Conservation (phyloP, 2,888 invertebrate genomes). For the Drosophila infuscata region DNA sequence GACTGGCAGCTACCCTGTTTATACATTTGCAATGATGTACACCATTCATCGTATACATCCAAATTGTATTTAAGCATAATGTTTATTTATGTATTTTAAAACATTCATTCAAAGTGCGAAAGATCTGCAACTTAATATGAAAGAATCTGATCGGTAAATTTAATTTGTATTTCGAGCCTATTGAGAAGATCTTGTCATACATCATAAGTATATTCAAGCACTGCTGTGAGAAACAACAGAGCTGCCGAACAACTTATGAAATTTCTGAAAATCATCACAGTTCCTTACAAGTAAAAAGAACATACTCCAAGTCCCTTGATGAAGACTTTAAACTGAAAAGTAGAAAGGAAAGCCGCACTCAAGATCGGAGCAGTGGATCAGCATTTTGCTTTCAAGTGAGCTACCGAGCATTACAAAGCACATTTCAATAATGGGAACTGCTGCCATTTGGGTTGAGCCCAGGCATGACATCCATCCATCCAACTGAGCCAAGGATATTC, state of each 20-base stretch:
- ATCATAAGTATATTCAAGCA: background rate
- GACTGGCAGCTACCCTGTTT: background rate
- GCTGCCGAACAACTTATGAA: slow-evolving; percentile 11
- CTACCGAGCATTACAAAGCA: slow-evolving; percentile 49
- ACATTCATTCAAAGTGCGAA: too few species aligned
- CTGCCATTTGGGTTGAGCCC: slow-evolving; percentile 16
- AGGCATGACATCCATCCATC: slow-evolving; percentile 23
- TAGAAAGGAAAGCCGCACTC: slow-evolving; percentile 21
- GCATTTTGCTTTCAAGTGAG: slow-evolving; percentile 12
- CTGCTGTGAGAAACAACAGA: background rate
- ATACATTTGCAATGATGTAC: background rate
- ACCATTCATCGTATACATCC: background rate
- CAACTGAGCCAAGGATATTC: slow-evolving; percentile 61
- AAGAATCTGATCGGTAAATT: background rate
- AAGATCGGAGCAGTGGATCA: slow-evolving; percentile 35
- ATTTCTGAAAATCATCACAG: slow-evolving; percentile 43
- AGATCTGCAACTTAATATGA: background rate
- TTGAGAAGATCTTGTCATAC: background rate
- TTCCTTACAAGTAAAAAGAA: slow-evolving; percentile 8
- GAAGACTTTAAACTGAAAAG: slow-evolving; percentile 30
- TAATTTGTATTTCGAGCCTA: background rate
- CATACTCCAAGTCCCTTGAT: slow-evolving; percentile 8
- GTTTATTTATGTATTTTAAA: background rate
- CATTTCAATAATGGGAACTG: slow-evolving; percentile 37
- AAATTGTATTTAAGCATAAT: background rate